A percentile compares a stretch with the other conserved stretches of the same genome.
Conservation (phyloP, 2,797 vertebrate genomes). For the Adrianichthys oophorus region DNA sequence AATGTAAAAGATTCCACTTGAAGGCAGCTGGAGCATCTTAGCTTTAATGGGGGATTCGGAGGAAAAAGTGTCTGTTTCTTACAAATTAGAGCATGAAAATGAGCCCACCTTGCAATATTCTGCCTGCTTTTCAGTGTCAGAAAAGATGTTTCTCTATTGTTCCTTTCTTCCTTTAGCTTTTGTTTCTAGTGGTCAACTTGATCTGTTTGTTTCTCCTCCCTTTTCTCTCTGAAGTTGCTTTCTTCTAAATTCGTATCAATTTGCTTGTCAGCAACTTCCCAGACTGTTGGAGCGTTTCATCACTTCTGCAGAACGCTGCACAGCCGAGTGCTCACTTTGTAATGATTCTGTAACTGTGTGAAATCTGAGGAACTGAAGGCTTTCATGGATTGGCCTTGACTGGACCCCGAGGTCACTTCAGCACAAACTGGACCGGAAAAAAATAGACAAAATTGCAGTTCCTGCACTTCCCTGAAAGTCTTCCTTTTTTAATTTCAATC, state of each 20-base stretch:
- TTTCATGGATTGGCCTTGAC: no score
- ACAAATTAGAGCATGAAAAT: neutral
- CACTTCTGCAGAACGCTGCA: conserved; percentile 21
- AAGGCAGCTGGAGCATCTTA: neutral
- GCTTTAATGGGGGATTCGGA: neutral
- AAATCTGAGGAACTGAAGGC: conserved; percentile 13
- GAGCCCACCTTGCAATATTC: neutral
- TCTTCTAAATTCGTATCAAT: conserved; percentile 48
- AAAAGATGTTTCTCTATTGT: no score
- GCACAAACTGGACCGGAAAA: no score
- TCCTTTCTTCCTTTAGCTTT: no score
- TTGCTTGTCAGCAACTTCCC: conserved; percentile 56
- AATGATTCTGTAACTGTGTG: conserved; percentile 42
- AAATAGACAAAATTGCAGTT: no score
- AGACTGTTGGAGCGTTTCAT: conserved; percentile 54
- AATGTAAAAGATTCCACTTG: neutral
- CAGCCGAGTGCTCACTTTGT: conserved; percentile 14
- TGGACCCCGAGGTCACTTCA: no score
- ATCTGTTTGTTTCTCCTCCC: conserved; percentile 3
- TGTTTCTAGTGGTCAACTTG: neutral
- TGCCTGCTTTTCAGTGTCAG: neutral
- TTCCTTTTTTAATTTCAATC: no score
- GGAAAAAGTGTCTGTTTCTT: neutral
- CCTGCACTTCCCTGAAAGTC: no score
- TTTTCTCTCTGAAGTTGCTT: conserved; percentile 27